phyloP scores from a whole-genome alignment of 1,140 invertebrate species.

The Drosophila tani region DNA sequence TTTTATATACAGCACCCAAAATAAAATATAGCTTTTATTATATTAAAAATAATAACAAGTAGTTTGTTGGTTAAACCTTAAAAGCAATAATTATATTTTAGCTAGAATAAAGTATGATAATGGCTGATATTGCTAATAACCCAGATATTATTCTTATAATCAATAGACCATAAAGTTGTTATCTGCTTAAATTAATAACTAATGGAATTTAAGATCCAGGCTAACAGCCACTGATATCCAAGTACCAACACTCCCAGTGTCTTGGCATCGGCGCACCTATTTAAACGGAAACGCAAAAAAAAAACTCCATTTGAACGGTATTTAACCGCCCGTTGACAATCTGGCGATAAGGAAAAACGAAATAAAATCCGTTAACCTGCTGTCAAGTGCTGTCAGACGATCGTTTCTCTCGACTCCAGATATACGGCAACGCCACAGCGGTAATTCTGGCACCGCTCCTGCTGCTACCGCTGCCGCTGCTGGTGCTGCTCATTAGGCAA shows the following conservation, averaged over 20 bases:
- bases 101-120: no score
- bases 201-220: neutral
- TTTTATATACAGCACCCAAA: no score
- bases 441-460: conserved; percentile 43
- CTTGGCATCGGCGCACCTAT: conserved; percentile 25
- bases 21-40: no score
- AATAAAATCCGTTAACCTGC: conserved; percentile 28
- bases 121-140: no score
- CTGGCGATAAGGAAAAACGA: conserved; percentile 20
- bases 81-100: no score
- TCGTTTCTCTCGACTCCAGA: conserved; percentile 4
- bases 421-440: conserved; percentile 29
- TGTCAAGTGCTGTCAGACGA: conserved; percentile 41
- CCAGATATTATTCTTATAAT: no score
- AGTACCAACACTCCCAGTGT: conserved; percentile 10
- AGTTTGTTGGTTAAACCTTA: no score
- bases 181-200: no score
- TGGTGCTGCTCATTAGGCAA: conserved; percentile 62
- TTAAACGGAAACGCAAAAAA: conserved; percentile 7
- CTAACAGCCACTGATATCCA: neutral
- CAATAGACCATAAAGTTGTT: no score
- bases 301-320: conserved; percentile 18
- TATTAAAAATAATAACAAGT: no score
- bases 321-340: conserved; percentile 44
- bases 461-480: neutral